Evolutionary conservation across 2,888 invertebrate species (phyloP), one percentile per base, ranked within the genome.

Genomic region (Macrosoma leucophasiata): DNA sequence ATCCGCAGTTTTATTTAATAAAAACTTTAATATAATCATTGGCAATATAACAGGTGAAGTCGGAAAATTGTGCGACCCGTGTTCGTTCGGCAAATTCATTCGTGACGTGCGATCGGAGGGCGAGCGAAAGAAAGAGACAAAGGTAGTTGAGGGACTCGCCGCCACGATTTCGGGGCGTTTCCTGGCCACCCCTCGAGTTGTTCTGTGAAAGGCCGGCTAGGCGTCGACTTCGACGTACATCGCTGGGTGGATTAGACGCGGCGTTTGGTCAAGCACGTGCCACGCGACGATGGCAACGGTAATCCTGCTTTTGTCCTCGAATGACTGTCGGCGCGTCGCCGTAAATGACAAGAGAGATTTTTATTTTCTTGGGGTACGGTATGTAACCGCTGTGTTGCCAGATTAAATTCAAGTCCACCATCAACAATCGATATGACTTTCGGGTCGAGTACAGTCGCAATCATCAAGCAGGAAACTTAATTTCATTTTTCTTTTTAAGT

Each of bases 61-160:
- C 36, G 40, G 33, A 45, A 46, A 46, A 45, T 51, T 40, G 31
- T 33, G 53, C 51, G 48, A 50, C 51, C 53, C 48, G 55, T 48
- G 58, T 55, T 57, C 58, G 50, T 56, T 50, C 60, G 54, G 50
- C 53, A 53, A 57, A 57, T 55, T 58, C 52, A 61, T 51, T 50
- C 52, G 47, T 50, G 50, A 34, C 27, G 33, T 32, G 27, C 39
- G 48, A 47, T 53, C 46, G 39, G 45, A 47, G 55, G 48, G 48
- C 55, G 46, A 57, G 46, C 35, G 71, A 48, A 44, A 55, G 76
- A 79, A 58, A 67, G 76, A 70, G 79, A 79, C 66, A 55, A 62
- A 54, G 35, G 46, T 60, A 71, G 51, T 40, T 50, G 48, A n/a
- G 39, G 41, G 43, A 36, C 39, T 48, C 48, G 46, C 47, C 45